Evolutionary conservation across 2,797 vertebrate genomes (phyloP), one percentile per base, ranked within the genome.

Genomic region (Hemitrygon akajei): DNA sequence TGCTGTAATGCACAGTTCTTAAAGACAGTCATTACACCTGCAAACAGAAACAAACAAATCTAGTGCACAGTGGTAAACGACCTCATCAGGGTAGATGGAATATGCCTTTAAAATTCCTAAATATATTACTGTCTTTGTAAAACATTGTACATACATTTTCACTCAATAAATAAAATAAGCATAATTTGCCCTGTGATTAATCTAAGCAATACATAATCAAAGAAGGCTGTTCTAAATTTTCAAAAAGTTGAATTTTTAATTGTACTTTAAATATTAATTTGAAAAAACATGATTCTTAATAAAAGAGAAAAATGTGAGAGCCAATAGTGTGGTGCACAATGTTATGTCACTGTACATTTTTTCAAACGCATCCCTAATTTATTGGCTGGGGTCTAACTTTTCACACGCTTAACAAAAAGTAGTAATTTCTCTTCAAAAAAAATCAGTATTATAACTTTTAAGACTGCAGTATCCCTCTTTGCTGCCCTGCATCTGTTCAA

Each of bases 341-440:
- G 7, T 93, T 27, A 2, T 37, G n/a, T 37, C 14, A 12, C 14
- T n/a, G 30, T 80, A 73, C 34, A 75, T 69, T 79, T 93, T 40
- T 56, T 37, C 22, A 20, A 47, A 47, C 7, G 34, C 40, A 10
- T 69, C 9, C n/a, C 37, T 95, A 81, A 94, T 95, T 96, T 94
- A 91, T 94, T 95, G 95, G 94, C 94, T 93, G 94, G 95, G 95
- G 69, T 94, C 95, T 94, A 94, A 93, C 94, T 96, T 96, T 95
- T 95, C 60, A 94, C 94, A 77, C 94, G 94, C 30, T 94, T 93
- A 94, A 95, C 47, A 60, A 93, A 93, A 76, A 93, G 71, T 93
- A 76, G 16, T 92, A 12, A 47, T 37, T 47, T 93, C 11, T 30
- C 37, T 93, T 93, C 34, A 75, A n/a, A 58, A 22, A n/a, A 93